Percentiles rank a stretch among this genome's conserved stretches.
phyloP scores from a whole-genome alignment of 2,797 vertebrate genomes.

The Sebastolobus altivelis region DNA sequence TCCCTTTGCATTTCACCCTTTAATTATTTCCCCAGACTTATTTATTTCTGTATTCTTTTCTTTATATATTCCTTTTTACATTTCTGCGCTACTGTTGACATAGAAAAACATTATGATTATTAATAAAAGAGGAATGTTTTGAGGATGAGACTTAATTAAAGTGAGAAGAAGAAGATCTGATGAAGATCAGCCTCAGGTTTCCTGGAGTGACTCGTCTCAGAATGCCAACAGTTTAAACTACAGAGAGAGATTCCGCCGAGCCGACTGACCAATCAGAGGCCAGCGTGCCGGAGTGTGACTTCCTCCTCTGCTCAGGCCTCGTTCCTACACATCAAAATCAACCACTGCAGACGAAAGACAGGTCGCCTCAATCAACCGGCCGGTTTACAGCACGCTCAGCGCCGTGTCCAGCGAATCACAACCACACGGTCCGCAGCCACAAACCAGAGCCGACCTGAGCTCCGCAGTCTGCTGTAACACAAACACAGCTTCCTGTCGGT shows the following conservation, averaged over 20 bases:
- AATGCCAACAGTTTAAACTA: not conserved
- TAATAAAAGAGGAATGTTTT: not conserved
- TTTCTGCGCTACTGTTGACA: not conserved
- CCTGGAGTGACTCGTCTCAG: too few relatives aligned
- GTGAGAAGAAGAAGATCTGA: not conserved
- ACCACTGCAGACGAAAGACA: conserved; percentile 37
- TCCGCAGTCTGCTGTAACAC: not conserved
- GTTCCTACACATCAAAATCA: conserved; percentile 49
- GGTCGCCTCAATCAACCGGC: conserved; percentile 56
- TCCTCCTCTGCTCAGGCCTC: conserved; percentile 6
- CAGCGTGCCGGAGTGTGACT: not conserved
- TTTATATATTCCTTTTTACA: too few relatives aligned
- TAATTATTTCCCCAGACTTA: too few relatives aligned
- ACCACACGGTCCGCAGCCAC: not conserved
- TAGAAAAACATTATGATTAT: not conserved
- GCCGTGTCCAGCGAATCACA: conserved; percentile 45
- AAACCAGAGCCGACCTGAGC: not conserved
- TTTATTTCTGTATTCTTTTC: too few relatives aligned
- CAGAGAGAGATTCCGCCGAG: not conserved
- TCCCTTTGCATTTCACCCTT: too few relatives aligned
- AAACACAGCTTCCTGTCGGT: not conserved
- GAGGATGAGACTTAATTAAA: not conserved
- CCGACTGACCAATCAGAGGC: conserved; percentile 29
- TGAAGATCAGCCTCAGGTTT: too few relatives aligned
- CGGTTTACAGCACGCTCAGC: conserved; percentile 59